A percentile compares a stretch with the other conserved stretches of the same genome.
Conservation (phyloP, 1,140 invertebrate species). For the Drosophila obscura region DNA sequence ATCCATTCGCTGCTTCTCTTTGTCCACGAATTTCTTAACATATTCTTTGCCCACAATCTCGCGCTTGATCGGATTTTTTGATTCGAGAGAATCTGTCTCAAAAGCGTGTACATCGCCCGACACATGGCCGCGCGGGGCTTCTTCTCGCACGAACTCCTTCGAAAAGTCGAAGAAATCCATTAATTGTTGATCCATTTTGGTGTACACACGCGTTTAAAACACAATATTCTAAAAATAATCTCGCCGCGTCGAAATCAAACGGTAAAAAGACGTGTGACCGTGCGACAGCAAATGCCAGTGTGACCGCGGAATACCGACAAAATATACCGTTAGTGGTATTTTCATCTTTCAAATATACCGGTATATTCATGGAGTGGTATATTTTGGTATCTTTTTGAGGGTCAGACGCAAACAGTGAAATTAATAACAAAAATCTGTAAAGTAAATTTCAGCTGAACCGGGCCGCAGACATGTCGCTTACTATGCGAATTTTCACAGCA, state of each 20-base stretch:
- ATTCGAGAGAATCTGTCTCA: slow-evolving; percentile 14
- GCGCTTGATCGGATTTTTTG: slow-evolving; percentile 49
- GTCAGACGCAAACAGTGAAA: slow-evolving; percentile 7
- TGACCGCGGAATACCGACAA: too few species aligned
- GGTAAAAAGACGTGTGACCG: slow-evolving; percentile 32
- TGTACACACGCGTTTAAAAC: background rate
- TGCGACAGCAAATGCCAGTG: background rate
- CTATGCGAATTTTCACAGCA: slow-evolving; percentile 72
- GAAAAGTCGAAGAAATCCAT: slow-evolving; percentile 78
- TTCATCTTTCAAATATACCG: too few species aligned
- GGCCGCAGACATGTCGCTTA: slow-evolving; percentile 65
- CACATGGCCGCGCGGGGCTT: slow-evolving; percentile 31
- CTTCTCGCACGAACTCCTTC: slow-evolving; percentile 61
- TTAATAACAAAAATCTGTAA: slow-evolving; percentile 34
- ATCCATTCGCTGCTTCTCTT: slow-evolving; percentile 52
- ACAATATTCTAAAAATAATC: background rate
- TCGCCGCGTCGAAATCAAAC: slow-evolving; percentile 29
- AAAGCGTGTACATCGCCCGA: slow-evolving; percentile 10
- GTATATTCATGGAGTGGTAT: too few species aligned
- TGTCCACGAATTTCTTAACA: slow-evolving; percentile 36
- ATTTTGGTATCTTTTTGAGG: too few species aligned
- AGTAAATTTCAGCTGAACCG: slow-evolving; percentile 26
- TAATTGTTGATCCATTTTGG: slow-evolving; percentile 64
- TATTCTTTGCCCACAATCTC: slow-evolving; percentile 65
- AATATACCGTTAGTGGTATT: too few species aligned